Evolutionary conservation across 2,113 vertebrate genomes (phyloP).

Genomic region (Columba janthina): DNA sequence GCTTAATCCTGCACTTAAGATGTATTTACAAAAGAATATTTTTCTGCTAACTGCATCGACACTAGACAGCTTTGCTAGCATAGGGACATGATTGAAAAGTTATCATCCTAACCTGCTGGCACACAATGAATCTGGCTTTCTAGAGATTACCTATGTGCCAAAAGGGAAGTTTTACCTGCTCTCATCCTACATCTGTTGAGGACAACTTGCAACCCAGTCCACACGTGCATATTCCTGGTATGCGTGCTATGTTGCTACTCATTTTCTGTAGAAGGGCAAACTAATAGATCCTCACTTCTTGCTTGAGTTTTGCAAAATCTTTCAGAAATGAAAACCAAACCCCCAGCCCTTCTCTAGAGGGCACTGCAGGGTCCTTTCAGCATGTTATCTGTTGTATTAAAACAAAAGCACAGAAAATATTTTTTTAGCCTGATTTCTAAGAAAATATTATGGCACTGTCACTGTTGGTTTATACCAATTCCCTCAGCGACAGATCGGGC

Average conservation of each 20-base stretch:
- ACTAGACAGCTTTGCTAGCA: not conserved
- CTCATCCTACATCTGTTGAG: not conserved
- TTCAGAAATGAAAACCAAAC: not conserved
- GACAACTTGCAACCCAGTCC: not conserved
- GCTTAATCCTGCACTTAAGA: not conserved
- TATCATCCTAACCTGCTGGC: not conserved
- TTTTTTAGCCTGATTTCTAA: not conserved
- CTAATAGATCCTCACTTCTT: not conserved
- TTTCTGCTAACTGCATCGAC: not conserved
- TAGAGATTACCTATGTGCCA: not conserved
- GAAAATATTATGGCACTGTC: not conserved
- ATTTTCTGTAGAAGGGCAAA: not conserved
- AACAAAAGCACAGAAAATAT: not conserved
- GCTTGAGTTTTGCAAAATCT: not conserved
- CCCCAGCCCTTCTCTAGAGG: not conserved
- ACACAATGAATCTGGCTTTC: not conserved
- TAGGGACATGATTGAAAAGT: not conserved
- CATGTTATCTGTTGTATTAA: fast-evolving
- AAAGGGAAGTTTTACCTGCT: not conserved
- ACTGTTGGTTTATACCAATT: not conserved
- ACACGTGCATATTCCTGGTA: not conserved
- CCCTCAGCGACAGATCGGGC: not conserved
- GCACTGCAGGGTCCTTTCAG: not conserved
- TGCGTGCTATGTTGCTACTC: not conserved
- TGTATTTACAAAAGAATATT: not conserved